Evolutionary conservation across 2,888 invertebrate species (phyloP), one percentile per base, ranked within the genome.

Genomic region (Epistrophe eligans): DNA sequence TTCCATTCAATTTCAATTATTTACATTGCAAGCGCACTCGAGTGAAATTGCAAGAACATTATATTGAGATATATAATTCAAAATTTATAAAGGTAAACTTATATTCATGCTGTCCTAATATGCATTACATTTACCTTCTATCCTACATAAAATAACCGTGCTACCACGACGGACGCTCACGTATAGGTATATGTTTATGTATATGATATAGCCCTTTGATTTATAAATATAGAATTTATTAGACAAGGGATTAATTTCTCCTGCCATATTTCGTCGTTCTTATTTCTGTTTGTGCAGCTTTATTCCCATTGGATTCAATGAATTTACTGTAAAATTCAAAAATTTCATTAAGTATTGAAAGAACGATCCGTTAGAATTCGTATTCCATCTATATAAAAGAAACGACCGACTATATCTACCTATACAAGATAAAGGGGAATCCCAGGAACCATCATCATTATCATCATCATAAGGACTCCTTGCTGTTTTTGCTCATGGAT

Each of bases 191-290:
- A n/a, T n/a, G n/a, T n/a, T n/a, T n/a, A n/a, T n/a, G n/a, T 32
- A 32, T 35, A 35, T 9, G 11, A 6, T 38, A 48, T 38, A 38
- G 72, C 24, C 43, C 62, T 77, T 77, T 77, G 82, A 83, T 77
- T 83, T 73, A 77, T 45, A 40, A 52, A 72, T 38, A 24, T 67
- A 71, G 64, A 77, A 82, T 82, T 82, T 77, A 82, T 77, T 72
- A 72, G 72, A 50, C 50, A 72, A 72, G 77, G 82, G 77, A 83
- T 77, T 83, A 77, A 83, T 77, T 77, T 72, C 70, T 55, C 55
- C 9, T 10, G 38, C 15, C 15, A 52, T 52, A 67, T 67, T n/a
- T 52, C 67, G 15, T 55, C 52, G 19, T 11, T 55, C 24, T 6
- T 43, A 2, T 55, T 70, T 55, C 40, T 55, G 55, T 55, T 55